These are phyloP conservation scores for Neodiprion lecontei DNA, from an alignment of 1,140 invertebrate species.

Conservation along the genomic window DNA sequence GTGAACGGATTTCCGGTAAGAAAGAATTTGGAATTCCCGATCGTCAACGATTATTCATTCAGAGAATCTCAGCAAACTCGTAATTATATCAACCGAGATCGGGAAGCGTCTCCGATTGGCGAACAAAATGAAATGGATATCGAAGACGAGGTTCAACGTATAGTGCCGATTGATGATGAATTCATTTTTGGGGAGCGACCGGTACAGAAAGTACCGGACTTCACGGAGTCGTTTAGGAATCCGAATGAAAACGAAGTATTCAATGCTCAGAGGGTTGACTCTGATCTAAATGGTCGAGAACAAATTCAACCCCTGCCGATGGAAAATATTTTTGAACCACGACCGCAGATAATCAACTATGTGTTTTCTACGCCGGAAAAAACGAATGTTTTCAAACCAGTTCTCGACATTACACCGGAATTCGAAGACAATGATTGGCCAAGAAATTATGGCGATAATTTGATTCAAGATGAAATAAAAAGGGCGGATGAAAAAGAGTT, in stretches of 20 bases:
- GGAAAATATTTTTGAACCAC: constrained; percentile 43
- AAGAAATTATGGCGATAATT: constrained; percentile 32
- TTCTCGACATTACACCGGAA: background rate
- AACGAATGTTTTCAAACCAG: background rate
- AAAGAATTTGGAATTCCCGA: background rate
- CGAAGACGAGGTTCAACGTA: constrained; percentile 5
- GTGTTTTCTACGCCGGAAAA: constrained; percentile 32
- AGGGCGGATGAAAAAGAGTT: background rate
- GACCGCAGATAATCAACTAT: constrained; percentile 45
- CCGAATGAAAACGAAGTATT: background rate
- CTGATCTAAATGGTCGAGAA: background rate
- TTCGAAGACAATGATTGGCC: constrained; percentile 3
- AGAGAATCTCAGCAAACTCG: background rate
- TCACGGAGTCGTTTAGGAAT: background rate
- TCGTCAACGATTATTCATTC: background rate
- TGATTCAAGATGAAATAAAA: constrained; percentile 28
- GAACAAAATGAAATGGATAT: background rate
- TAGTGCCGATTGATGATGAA: background rate
- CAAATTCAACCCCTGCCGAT: background rate
- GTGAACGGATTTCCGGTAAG: background rate
- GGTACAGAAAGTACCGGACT: background rate
- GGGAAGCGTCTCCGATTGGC: background rate
- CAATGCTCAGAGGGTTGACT: background rate
- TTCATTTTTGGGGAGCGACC: background rate
- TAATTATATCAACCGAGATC: background rate